Conservation (phyloP, 2,113 vertebrate species). For the Thryonomys swinderianus region DNA sequence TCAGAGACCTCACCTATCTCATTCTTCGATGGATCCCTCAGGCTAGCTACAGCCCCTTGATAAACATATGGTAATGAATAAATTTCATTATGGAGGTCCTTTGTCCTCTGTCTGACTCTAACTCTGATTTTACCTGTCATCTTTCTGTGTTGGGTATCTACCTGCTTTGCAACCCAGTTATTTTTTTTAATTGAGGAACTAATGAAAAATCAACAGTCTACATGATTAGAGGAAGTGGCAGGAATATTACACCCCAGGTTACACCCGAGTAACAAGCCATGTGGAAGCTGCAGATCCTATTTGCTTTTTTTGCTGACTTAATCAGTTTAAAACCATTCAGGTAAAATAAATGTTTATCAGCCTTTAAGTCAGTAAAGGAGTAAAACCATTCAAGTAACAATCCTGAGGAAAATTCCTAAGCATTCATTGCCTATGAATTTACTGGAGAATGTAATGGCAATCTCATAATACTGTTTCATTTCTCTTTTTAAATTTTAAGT, state of each 20-base stretch:
- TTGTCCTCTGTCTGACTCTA: neutral
- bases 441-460: neutral
- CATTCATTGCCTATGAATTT: conserved; percentile 1
- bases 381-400: conserved; percentile 12
- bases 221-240: conserved; percentile 39
- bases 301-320: conserved; percentile 65
- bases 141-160: neutral
- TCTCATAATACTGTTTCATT: neutral
- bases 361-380: conserved; percentile 19
- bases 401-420: neutral
- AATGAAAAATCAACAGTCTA: conserved; percentile 22
- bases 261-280: conserved; percentile 10
- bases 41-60: neutral
- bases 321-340: conserved; percentile 62
- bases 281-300: conserved; percentile 52
- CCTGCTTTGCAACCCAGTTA: neutral
- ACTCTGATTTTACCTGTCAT: neutral
- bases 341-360: conserved; percentile 62
- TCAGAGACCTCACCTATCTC: neutral
- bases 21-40: neutral
- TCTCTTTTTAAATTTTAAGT: neutral
- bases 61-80: conserved; percentile 22
- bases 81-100: neutral
- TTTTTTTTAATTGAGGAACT: conserved; percentile 41
- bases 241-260: conserved; percentile 6